Evolutionary conservation across 2,113 vertebrate species (phyloP).

Genomic region (Erythrocercus mccallii): DNA sequence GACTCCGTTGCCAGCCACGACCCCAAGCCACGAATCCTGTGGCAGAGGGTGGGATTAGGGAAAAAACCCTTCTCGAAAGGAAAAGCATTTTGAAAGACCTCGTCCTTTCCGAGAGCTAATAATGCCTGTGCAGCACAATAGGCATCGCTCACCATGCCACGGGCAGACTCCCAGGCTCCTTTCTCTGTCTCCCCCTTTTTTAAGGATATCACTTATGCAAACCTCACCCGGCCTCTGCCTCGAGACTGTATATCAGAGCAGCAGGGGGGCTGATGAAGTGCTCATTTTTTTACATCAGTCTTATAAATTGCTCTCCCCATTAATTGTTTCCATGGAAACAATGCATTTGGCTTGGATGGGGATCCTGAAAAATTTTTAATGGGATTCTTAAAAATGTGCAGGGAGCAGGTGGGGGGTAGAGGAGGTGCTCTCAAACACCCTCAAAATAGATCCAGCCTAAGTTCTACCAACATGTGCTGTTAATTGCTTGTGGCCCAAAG

Average conservation of each 20-base stretch:
- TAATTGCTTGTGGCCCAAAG: conserved; percentile 57
- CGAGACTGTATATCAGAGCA: conserved; percentile 59
- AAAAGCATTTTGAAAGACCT: conserved; percentile 34
- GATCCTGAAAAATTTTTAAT: conserved; percentile 73
- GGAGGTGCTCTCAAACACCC: not conserved
- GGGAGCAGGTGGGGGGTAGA: not conserved
- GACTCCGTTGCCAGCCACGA: not conserved
- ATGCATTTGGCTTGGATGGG: conserved; percentile 73
- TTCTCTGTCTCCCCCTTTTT: not conserved
- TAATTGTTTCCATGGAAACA: conserved; percentile 85
- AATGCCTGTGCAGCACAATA: conserved; percentile 43
- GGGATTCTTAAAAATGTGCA: conserved; percentile 70
- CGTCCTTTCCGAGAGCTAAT: conserved; percentile 40
- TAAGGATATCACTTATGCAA: not conserved
- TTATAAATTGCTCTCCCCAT: conserved; percentile 81
- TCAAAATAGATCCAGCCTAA: not conserved
- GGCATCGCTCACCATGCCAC: conserved; percentile 31
- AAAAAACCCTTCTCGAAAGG: not conserved
- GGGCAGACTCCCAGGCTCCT: conserved; percentile 38
- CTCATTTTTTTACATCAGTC: conserved; percentile 77
- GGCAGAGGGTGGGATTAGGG: not conserved
- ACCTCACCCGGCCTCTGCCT: conserved; percentile 38
- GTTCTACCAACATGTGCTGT: not conserved
- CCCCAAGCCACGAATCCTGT: not conserved
- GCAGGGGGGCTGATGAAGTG: conserved; percentile 72